Evolutionary conservation across 1,140 invertebrate species (phyloP).

Genomic region (Sarcophaga bullata): DNA sequence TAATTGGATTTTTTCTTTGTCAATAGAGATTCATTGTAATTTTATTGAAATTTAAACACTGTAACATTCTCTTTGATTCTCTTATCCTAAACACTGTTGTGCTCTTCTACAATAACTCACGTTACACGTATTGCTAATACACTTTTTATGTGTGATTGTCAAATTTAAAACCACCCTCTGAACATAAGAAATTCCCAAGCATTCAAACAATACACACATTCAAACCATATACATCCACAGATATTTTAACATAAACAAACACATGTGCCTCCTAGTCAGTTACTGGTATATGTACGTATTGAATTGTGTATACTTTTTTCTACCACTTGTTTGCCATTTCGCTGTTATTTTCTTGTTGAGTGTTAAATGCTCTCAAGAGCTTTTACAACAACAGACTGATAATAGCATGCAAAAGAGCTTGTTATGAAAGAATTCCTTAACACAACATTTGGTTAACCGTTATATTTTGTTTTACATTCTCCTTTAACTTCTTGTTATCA

Average conservation of each 20-base stretch:
- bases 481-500: not conserved
- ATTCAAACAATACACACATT: not conserved
- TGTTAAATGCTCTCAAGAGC: slow-evolving; percentile 35
- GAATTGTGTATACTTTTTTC: not conserved
- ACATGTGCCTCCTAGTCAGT: not conserved
- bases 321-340: slow-evolving; percentile 40
- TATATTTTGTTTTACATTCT: not conserved
- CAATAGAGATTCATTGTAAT: too few species aligned
- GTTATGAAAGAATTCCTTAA: not conserved
- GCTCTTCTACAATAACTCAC: too few species aligned
- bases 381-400: slow-evolving; percentile 15
- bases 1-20: too few species aligned
- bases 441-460: not conserved
- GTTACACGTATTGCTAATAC: too few species aligned
- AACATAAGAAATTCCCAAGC: slow-evolving; percentile 12
- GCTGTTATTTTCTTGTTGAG: slow-evolving; percentile 21
- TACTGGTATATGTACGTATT: not conserved
- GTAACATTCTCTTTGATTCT: too few species aligned
- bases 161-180: slow-evolving; percentile 24
- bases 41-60: too few species aligned
- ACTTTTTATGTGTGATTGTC: too few species aligned
- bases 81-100: too few species aligned
- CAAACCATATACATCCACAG: not conserved
- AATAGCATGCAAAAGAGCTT: too few species aligned
- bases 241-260: not conserved